Percentiles rank a stretch among this genome's conserved stretches.
phyloP scores from a whole-genome alignment of 1,140 invertebrate species.

The Bombus pascuorum region DNA sequence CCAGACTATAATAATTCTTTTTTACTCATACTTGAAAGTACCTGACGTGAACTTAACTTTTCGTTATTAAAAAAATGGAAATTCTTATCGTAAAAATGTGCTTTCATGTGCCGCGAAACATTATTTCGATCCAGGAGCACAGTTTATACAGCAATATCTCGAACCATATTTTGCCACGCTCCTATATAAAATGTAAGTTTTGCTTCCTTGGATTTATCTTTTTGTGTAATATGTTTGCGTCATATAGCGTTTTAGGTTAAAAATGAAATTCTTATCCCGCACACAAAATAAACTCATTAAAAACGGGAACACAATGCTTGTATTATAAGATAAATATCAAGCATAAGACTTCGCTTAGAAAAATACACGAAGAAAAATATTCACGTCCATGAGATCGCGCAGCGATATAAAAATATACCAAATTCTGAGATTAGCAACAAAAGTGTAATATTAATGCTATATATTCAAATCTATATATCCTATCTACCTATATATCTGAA shows the following conservation, averaged over 20 bases:
- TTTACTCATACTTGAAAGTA: neutral
- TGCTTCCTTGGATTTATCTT: neutral
- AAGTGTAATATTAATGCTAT: neutral
- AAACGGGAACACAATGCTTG: neutral
- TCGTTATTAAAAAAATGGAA: neutral
- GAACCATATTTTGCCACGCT: conserved; percentile 1
- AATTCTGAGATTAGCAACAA: neutral
- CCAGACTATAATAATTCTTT: neutral
- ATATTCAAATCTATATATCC: no score
- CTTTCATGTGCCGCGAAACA: neutral
- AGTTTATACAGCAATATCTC: conserved; percentile 5
- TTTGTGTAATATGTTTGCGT: neutral
- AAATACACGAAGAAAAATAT: neutral
- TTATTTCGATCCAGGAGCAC: neutral
- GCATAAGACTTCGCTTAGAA: neutral
- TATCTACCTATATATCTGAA: no score
- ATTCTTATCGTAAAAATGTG: neutral
- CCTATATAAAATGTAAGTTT: conserved; percentile 7
- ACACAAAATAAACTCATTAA: conserved; percentile 2
- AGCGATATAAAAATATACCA: neutral
- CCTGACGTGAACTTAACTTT: neutral
- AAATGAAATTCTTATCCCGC: neutral
- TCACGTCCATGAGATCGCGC: neutral
- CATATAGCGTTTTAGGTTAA: neutral
- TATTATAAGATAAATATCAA: conserved; percentile 1